These are phyloP conservation scores for Stratiomys singularior DNA, from an alignment of 2,888 invertebrate genomes.

Conservation along the genomic window DNA sequence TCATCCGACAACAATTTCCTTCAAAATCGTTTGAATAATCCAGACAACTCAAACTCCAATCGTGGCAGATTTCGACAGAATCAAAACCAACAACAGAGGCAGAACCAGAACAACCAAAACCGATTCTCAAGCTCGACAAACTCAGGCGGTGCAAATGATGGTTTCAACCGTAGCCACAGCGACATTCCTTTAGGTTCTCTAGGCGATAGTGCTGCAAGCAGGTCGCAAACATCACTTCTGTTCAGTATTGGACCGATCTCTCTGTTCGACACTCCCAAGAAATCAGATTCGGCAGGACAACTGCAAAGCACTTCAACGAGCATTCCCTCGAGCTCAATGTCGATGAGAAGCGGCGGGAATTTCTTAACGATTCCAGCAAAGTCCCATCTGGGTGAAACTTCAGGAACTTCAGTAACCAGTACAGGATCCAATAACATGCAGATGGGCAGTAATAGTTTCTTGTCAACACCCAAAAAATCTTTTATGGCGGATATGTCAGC, in stretches of 20 bases:
- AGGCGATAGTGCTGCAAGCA: constrained; percentile 29
- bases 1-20: constrained; percentile 23
- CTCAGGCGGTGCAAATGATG: neutral
- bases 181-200: constrained; percentile 11
- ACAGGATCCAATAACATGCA: neutral
- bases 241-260: constrained; percentile 12
- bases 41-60: constrained; percentile 20
- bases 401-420: no score
- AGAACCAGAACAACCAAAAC: constrained; percentile 33
- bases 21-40: constrained; percentile 2
- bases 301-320: neutral
- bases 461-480: no score
- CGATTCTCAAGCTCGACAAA: constrained; percentile 21
- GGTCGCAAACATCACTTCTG: neutral
- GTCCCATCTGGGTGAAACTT: no score
- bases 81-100: constrained; percentile 41
- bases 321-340: neutral
- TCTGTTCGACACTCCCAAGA: constrained; percentile 4
- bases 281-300: neutral
- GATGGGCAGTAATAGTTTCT: no score
- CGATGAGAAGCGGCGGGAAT: neutral
- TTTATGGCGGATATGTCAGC: no score
- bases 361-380: neutral
- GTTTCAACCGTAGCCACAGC: constrained; percentile 48
- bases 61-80: constrained; percentile 34